Conservation (phyloP, 2,113 vertebrate species). For the Porphyrio hochstetteri region DNA sequence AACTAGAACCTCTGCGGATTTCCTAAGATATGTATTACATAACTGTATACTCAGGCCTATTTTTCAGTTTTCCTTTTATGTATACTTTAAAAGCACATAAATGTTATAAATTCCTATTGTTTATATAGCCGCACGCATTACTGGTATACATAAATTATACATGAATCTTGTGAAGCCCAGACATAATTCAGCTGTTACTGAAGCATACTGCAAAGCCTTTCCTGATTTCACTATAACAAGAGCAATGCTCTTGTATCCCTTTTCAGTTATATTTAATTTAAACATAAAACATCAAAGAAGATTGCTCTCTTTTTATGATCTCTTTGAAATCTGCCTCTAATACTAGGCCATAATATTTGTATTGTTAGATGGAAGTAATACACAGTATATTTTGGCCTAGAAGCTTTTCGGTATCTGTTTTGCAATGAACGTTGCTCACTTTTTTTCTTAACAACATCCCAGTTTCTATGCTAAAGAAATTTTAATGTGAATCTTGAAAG, state of each 20-base stretch:
- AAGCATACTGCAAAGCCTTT: background rate
- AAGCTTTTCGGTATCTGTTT: slow-evolving; percentile 13
- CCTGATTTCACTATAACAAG: background rate
- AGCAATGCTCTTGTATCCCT: background rate
- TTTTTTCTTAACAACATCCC: background rate
- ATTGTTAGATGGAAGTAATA: background rate
- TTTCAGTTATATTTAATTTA: slow-evolving; percentile 25
- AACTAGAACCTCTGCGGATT: background rate
- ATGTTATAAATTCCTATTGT: background rate
- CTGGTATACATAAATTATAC: background rate
- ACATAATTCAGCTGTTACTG: background rate
- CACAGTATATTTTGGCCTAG: background rate
- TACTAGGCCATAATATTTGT: background rate
- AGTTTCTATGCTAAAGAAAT: slow-evolving; percentile 11
- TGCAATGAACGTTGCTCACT: background rate
- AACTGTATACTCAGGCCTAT: background rate
- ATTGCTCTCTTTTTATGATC: background rate
- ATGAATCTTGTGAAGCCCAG: background rate
- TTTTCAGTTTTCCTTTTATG: background rate
- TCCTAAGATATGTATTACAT: background rate
- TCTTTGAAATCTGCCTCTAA: slow-evolving; percentile 41
- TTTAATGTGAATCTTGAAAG: background rate
- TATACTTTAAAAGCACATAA: background rate
- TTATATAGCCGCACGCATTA: background rate
- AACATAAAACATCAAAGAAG: slow-evolving; percentile 21